Percentiles rank a stretch among this genome's conserved stretches.
Conservation (phyloP, 2,888 invertebrate genomes). For the Xestia ashworthii region DNA sequence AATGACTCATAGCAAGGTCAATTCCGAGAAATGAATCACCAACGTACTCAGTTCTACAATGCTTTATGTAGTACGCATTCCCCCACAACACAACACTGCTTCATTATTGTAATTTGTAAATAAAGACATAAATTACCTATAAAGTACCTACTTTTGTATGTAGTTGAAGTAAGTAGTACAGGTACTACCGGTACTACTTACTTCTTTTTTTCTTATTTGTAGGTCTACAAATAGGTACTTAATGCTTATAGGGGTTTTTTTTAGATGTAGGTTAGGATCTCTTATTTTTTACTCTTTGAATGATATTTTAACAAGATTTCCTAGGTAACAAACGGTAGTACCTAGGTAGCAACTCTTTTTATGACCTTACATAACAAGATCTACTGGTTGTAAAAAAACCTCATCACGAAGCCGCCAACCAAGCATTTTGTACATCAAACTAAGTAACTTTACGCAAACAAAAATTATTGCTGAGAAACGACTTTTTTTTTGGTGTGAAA, state of each 20-base stretch:
- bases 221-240: background rate
- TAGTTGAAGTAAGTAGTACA: constrained; percentile 13
- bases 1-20: constrained; percentile 91
- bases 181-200: too few relatives aligned
- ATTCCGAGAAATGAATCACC: constrained; percentile 91
- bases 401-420: too few relatives aligned
- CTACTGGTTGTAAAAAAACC: too few relatives aligned
- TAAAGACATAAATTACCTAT: constrained; percentile 64
- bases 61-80: constrained; percentile 87
- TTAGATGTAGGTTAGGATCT: background rate
- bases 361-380: too few relatives aligned
- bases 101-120: constrained; percentile 76
- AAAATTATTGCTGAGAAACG: too few relatives aligned
- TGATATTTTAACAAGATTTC: background rate
- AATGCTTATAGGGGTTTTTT: background rate
- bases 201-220: too few relatives aligned
- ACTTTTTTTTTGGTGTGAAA: too few relatives aligned
- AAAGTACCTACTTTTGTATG: constrained; percentile 15
- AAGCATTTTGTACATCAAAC: too few relatives aligned
- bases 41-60: constrained; percentile 88
- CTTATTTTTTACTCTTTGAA: background rate
- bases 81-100: constrained; percentile 80
- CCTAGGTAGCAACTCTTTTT: background rate
- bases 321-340: background rate
- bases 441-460: too few relatives aligned